phyloP scores from a whole-genome alignment of 2,113 vertebrate species.

The Panurus biarmicus region DNA sequence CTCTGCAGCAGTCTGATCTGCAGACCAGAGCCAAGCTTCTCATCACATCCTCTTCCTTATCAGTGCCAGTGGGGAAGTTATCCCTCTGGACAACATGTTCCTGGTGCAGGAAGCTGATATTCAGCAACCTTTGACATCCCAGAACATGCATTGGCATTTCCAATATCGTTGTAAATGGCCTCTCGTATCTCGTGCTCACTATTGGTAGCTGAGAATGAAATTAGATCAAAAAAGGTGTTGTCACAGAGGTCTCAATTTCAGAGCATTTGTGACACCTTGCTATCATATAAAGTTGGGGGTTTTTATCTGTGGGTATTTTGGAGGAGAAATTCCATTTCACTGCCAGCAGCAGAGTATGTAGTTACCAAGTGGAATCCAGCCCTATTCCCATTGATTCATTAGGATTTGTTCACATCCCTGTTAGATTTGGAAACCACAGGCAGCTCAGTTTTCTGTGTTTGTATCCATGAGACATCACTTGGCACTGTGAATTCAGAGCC shows the following conservation, averaged over 20 bases:
- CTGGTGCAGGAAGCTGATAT: background rate
- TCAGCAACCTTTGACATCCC: background rate
- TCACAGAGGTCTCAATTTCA: background rate
- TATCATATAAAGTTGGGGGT: fast-evolving
- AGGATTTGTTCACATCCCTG: background rate
- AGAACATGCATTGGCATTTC: background rate
- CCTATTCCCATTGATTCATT: background rate
- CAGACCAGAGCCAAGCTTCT: background rate
- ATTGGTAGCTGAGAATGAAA: background rate
- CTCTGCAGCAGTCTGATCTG: background rate
- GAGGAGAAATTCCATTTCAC: background rate
- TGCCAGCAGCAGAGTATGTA: background rate
- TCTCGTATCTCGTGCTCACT: background rate
- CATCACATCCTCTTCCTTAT: background rate
- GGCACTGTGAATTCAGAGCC: background rate
- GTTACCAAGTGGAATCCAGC: background rate
- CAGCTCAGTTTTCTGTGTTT: background rate
- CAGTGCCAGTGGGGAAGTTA: background rate
- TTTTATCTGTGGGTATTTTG: background rate
- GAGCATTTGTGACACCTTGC: background rate
- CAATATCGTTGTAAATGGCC: background rate
- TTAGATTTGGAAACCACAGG: background rate
- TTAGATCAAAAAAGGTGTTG: background rate
- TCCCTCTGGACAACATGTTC: background rate
- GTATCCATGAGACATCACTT: background rate